Evolutionary conservation across 2,797 vertebrate species (phyloP), one percentile per base, ranked within the genome.

Genomic region (Podarcis lilfordi): DNA sequence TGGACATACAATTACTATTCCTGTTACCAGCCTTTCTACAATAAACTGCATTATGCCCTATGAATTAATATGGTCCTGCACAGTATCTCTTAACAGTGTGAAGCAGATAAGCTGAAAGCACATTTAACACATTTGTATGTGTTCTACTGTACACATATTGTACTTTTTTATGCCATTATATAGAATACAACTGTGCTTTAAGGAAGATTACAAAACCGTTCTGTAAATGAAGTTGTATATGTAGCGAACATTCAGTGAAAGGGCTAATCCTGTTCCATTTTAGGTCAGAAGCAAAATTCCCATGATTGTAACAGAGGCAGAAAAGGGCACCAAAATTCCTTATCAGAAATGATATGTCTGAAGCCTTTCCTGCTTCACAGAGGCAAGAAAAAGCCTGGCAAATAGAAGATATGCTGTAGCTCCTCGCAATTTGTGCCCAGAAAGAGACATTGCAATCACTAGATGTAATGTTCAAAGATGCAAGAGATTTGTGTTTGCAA

Each of bases 61-160:
- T 40, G 80, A 85, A 90, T 90, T 87, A 74, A 86, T 80, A 66
- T 40, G 37, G 64, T 72, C 45, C 80, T 71, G 32, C 45, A 27
- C 50, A 78, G 61, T 82, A 59, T 82, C 64, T 82, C 27, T 64
- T 45, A 83, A 61, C 72, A 78, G 66, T 86, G 66, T 72, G 37
- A 77, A 86, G 74, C 3, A 89, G 80, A 78, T 86, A 82, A 61
- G 66, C 79, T 83, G 64, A 61, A 71, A 43, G 61, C 40, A 61
- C 35, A 23, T 77, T 88, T 69, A 78, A 69, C 45, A 84, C 45
- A 84, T 88, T 23, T 21, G 23, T 40, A 32, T 50, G 55, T n/a
- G 5, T 69, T 69, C 11, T 61, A 27, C 19, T 35, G 5, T 7
- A 61, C 23, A 61, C 15, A 71, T 61, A 61, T 61, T 77, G 11